phyloP scores from a whole-genome alignment of 2,113 vertebrate genomes.

The Anhinga rufa region DNA sequence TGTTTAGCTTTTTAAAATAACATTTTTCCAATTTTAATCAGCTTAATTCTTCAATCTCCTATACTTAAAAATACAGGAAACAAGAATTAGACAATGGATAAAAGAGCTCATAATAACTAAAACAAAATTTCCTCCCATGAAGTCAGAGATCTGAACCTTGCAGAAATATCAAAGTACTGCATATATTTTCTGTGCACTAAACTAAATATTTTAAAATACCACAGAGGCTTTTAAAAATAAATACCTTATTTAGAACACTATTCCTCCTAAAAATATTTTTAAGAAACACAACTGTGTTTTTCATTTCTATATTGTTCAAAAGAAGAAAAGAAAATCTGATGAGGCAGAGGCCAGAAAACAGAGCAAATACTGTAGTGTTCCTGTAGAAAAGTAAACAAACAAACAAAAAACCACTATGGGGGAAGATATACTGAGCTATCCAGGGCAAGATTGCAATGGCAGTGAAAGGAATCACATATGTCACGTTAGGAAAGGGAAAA shows the following conservation, averaged over 20 bases:
- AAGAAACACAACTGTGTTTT: neutral
- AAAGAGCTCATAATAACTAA: constrained; percentile 21
- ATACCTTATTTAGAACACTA: neutral
- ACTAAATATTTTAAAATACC: constrained; percentile 26
- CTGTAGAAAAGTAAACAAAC: neutral
- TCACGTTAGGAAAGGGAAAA: neutral
- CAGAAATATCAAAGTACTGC: constrained; percentile 20
- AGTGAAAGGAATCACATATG: neutral
- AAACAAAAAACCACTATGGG: neutral
- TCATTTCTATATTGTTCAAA: neutral
- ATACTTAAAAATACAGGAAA: constrained; percentile 45
- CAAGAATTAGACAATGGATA: constrained; percentile 41
- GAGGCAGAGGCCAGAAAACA: neutral
- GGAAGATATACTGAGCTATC: neutral
- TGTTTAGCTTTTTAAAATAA: neutral
- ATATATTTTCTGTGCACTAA: constrained; percentile 32
- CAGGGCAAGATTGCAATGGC: neutral
- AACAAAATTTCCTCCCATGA: constrained; percentile 8
- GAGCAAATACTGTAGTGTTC: neutral
- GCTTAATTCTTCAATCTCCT: neutral
- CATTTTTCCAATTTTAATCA: neutral
- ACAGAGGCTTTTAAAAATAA: constrained; percentile 29
- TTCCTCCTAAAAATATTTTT: neutral
- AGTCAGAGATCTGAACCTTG: neutral
- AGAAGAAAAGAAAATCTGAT: neutral